Percentiles rank a stretch among this genome's conserved stretches.
Conservation (phyloP, 1,140 invertebrate species). For the Glossosoma conforme region DNA sequence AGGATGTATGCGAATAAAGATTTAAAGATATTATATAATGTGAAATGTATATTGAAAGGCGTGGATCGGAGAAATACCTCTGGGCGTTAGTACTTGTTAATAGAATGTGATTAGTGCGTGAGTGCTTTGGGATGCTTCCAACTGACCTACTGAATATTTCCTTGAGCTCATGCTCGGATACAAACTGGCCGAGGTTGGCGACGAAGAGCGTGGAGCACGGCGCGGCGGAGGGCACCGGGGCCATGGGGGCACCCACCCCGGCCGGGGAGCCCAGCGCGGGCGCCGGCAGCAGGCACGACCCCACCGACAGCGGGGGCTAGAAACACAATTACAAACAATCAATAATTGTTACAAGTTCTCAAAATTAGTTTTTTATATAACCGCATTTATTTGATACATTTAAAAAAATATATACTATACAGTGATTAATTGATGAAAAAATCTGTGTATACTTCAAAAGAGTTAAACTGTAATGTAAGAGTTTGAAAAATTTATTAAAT, state of each 20-base stretch:
- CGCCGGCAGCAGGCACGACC: conserved; percentile 73
- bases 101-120: conserved; percentile 7
- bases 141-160: conserved; percentile 92
- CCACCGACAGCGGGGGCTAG: conserved; percentile 72
- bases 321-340: conserved; percentile 41
- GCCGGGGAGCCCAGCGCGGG: conserved; percentile 81
- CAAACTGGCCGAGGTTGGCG: conserved; percentile 92
- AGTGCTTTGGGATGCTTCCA: conserved; percentile 20
- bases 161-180: conserved; percentile 95
- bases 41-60: too few species aligned
- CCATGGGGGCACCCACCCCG: conserved; percentile 72
- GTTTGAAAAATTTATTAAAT: too few species aligned
- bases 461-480: too few species aligned
- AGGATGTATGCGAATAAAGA: too few species aligned
- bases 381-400: background rate
- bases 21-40: too few species aligned
- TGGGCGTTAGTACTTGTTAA: conserved; percentile 11
- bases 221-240: conserved; percentile 67
- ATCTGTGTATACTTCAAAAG: too few species aligned
- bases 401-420: too few species aligned
- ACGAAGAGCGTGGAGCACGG: conserved; percentile 97
- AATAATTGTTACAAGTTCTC: background rate
- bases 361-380: background rate
- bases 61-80: too few species aligned
- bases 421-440: too few species aligned